Conservation (phyloP, 1,140 invertebrate species). For the Rhopalosiphum maidis region DNA sequence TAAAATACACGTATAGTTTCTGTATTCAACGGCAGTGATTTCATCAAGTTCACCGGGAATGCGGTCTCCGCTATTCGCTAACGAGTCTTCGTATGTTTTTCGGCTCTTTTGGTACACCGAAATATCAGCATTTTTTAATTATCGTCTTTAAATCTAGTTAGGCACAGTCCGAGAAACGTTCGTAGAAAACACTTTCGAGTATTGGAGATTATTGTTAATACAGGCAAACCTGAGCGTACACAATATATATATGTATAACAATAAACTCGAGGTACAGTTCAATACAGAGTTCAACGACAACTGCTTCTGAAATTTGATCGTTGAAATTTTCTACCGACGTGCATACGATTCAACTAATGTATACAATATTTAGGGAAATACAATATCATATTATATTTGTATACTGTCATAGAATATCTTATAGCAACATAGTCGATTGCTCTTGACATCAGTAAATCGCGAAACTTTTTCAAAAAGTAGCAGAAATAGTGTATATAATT, state of each 20-base stretch:
- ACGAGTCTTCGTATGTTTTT: background rate
- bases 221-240: too few relatives aligned
- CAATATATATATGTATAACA: too few relatives aligned
- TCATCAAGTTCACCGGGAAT: background rate
- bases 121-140: background rate
- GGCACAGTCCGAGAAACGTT: background rate
- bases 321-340: background rate
- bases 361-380: background rate
- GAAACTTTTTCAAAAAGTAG: background rate
- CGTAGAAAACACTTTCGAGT: background rate
- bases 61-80: background rate
- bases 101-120: background rate
- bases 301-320: background rate
- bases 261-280: too few relatives aligned
- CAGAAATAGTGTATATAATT: background rate
- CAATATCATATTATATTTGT: background rate
- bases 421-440: background rate
- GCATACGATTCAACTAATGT: background rate
- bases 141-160: background rate
- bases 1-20: background rate
- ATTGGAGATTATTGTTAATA: background rate
- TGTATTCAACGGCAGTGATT: background rate
- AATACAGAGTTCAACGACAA: background rate
- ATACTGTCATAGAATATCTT: background rate
- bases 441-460: background rate